Percentiles rank a stretch among this genome's conserved stretches.
phyloP scores from a whole-genome alignment of 2,888 invertebrate genomes.

The Lochmaea capreae region DNA sequence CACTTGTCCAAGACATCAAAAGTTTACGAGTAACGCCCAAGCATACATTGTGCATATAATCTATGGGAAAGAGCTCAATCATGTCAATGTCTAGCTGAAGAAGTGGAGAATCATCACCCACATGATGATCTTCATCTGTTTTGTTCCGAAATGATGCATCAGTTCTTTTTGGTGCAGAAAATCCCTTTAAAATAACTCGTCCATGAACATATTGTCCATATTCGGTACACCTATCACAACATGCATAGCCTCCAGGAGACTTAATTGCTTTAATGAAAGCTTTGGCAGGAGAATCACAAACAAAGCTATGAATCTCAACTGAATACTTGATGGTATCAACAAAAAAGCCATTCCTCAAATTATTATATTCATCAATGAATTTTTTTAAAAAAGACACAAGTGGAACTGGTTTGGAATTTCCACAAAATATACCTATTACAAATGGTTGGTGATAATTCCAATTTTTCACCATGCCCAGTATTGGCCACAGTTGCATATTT shows the following conservation, averaged over 20 bases:
- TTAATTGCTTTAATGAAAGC: constrained; percentile 45
- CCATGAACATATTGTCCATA: no score
- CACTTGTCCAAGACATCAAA: constrained; percentile 20
- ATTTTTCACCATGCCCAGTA: constrained; percentile 35
- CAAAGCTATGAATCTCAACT: constrained; percentile 40
- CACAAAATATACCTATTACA: no score
- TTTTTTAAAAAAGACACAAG: constrained; percentile 40
- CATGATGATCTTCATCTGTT: constrained; percentile 25
- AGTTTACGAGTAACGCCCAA: constrained; percentile 20
- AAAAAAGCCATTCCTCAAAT: constrained; percentile 37
- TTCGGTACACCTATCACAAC: constrained; percentile 45
- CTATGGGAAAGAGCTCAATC: constrained; percentile 36
- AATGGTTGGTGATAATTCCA: constrained; percentile 25
- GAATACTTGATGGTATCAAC: constrained; percentile 22
- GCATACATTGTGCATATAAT: constrained; percentile 45
- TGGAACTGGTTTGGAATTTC: no score
- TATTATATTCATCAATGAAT: constrained; percentile 42
- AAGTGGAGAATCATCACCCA: constrained; percentile 33
- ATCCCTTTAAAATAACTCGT: constrained; percentile 27
- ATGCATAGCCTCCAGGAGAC: constrained; percentile 41
- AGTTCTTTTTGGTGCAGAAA: constrained; percentile 29
- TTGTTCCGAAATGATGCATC: constrained; percentile 39
- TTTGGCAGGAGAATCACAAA: constrained; percentile 47
- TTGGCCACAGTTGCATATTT: constrained; percentile 39
- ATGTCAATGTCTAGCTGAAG: not conserved